These are phyloP conservation scores for Physella acuta DNA, from an alignment of 1,140 invertebrate species.

Conservation along the genomic window DNA sequence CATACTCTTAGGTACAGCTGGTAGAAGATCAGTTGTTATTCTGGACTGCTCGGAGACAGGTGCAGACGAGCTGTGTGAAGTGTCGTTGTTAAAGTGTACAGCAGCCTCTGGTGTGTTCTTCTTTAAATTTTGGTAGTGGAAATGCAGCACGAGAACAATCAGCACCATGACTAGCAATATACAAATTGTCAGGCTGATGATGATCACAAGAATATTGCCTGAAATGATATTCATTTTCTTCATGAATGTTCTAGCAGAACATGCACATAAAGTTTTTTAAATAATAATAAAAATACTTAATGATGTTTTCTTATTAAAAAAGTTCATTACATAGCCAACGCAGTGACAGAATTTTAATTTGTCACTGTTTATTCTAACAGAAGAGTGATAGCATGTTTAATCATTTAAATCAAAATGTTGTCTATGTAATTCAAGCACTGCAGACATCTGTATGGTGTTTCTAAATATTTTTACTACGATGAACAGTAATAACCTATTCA, in stretches of 20 bases:
- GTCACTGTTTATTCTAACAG: not conserved
- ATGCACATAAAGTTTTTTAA: not conserved
- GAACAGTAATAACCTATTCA: not conserved
- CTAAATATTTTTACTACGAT: too few species aligned
- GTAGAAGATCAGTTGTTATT: too few species aligned
- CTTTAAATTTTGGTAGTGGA: not conserved
- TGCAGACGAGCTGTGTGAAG: too few species aligned
- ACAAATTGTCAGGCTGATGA: not conserved
- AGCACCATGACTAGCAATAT: not conserved
- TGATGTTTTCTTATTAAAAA: not conserved
- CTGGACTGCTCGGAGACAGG: too few species aligned
- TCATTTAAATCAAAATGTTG: not conserved
- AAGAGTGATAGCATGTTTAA: not conserved
- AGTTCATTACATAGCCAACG: not conserved
- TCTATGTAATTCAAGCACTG: too few species aligned
- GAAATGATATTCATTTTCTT: not conserved
- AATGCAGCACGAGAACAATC: slow-evolving; percentile 1
- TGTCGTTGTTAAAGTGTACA: slow-evolving; percentile 5
- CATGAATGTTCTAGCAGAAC: not conserved
- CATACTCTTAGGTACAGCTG: too few species aligned
- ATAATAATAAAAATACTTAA: not conserved
- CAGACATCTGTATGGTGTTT: too few species aligned
- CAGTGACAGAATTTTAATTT: not conserved
- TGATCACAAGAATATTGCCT: slow-evolving; percentile 1
- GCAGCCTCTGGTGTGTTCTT: not conserved